Percentiles rank a stretch among this genome's conserved stretches.
These are phyloP conservation scores for Pan troglodytes DNA, from an alignment of 2,113 vertebrate genomes.

Conservation along the genomic window NHGRI_mPanTro3-v2.1_pri NC_072401.2:128472001-128472500, in stretches of 20 bases:
- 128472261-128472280: slow-evolving; percentile 75
- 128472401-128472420: slow-evolving; percentile 65
- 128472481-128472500: slow-evolving; percentile 64
- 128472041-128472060: slow-evolving; percentile 57
- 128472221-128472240: slow-evolving; percentile 50
- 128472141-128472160: neutral
- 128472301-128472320: slow-evolving; percentile 64
- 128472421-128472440: slow-evolving; percentile 66
- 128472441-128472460: slow-evolving; percentile 60
- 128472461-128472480: slow-evolving; percentile 54
- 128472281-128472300: slow-evolving; percentile 59
- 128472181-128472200: slow-evolving; percentile 64
- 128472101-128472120: slow-evolving; percentile 48
- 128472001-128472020: neutral
- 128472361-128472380: slow-evolving; percentile 69
- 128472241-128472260: slow-evolving; percentile 62
- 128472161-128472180: slow-evolving; percentile 28
- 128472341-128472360: slow-evolving; percentile 67
- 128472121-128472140: slow-evolving; percentile 66
- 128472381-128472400: neutral
- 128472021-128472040: neutral
- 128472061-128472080: slow-evolving; percentile 41
- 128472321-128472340: slow-evolving; percentile 65
- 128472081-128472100: slow-evolving; percentile 49
- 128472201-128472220: slow-evolving; percentile 58